phyloP scores from a whole-genome alignment of 1,140 invertebrate genomes.

The Drosophila lowei region DNA sequence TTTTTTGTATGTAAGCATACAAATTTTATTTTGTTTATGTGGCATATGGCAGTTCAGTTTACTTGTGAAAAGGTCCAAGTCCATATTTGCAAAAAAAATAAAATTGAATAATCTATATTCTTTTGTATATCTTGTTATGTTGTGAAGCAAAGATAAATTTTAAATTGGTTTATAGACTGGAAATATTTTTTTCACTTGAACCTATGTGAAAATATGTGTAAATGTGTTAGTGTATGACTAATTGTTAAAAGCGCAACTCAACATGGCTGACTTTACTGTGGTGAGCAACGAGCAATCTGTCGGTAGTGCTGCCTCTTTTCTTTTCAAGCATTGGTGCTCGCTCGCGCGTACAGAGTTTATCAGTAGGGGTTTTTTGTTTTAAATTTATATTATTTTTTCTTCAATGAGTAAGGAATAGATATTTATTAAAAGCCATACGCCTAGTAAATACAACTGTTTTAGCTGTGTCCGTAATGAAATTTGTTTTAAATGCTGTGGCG shows the following conservation, averaged over 20 bases:
- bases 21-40: constrained; percentile 67
- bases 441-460: constrained; percentile 7
- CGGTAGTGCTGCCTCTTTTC: constrained; percentile 34
- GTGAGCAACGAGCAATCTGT: constrained; percentile 42
- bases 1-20: background rate
- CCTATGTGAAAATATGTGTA: constrained; percentile 4
- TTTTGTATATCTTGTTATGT: background rate
- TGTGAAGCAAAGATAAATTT: constrained; percentile 7
- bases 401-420: constrained; percentile 7
- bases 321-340: constrained; percentile 19
- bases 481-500: too few relatives aligned
- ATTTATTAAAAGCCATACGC: too few relatives aligned
- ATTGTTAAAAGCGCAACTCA: constrained; percentile 75
- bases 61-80: constrained; percentile 5
- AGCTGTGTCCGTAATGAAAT: background rate
- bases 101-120: constrained; percentile 2
- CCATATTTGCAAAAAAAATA: constrained; percentile 14
- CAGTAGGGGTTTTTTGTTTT: background rate
- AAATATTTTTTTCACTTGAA: constrained; percentile 42
- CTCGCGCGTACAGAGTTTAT: constrained; percentile 8
- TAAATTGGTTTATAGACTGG: constrained; percentile 25
- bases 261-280: constrained; percentile 75
- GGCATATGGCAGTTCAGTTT: constrained; percentile 52
- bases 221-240: constrained; percentile 49
- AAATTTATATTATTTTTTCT: constrained; percentile 22